Percentiles rank a stretch among this genome's conserved stretches.
Evolutionary conservation across 2,797 vertebrate genomes (phyloP).

Genomic region (Takifugu rubripes): DNA sequence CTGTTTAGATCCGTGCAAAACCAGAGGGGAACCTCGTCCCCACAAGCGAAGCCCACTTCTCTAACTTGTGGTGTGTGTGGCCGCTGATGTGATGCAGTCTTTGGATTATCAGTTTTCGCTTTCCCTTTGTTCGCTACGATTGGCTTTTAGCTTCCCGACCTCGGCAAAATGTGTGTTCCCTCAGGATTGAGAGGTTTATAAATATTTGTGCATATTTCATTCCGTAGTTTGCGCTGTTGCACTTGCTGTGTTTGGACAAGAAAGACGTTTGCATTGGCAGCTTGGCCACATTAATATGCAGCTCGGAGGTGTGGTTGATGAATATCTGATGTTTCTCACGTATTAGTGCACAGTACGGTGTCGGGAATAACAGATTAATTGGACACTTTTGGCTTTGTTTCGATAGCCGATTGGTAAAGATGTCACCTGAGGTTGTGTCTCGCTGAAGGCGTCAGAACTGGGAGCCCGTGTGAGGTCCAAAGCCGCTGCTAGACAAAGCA

Average conservation of each 20-base stretch:
- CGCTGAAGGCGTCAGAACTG: slow-evolving; percentile 21
- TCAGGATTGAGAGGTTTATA: too few relatives aligned
- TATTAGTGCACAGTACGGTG: too few relatives aligned
- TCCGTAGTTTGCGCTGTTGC: too few relatives aligned
- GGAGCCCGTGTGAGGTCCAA: slow-evolving; percentile 53
- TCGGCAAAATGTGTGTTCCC: too few relatives aligned
- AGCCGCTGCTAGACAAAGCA: slow-evolving; percentile 32
- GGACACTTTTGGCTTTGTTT: slow-evolving; percentile 7
- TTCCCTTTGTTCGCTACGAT: slow-evolving; percentile 23
- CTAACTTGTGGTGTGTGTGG: slow-evolving; percentile 61
- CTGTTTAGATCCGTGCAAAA: slow-evolving; percentile 65
- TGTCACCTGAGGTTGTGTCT: neutral
- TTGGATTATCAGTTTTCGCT: slow-evolving; percentile 39
- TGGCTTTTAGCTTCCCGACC: neutral
- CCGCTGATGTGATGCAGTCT: slow-evolving; percentile 49
- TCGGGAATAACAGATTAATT: slow-evolving; percentile 5
- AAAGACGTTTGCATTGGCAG: too few relatives aligned
- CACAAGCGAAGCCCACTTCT: slow-evolving; percentile 59
- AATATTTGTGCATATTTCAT: too few relatives aligned
- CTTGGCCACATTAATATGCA: too few relatives aligned
- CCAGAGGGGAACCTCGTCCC: slow-evolving; percentile 59
- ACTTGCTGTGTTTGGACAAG: too few relatives aligned
- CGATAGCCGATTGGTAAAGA: too few relatives aligned
- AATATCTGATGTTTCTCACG: too few relatives aligned
- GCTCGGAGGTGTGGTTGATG: too few relatives aligned